These are phyloP conservation scores for Nothoprocta pentlandii DNA, from an alignment of 2,113 vertebrate species.

Conservation along the genomic window DNA sequence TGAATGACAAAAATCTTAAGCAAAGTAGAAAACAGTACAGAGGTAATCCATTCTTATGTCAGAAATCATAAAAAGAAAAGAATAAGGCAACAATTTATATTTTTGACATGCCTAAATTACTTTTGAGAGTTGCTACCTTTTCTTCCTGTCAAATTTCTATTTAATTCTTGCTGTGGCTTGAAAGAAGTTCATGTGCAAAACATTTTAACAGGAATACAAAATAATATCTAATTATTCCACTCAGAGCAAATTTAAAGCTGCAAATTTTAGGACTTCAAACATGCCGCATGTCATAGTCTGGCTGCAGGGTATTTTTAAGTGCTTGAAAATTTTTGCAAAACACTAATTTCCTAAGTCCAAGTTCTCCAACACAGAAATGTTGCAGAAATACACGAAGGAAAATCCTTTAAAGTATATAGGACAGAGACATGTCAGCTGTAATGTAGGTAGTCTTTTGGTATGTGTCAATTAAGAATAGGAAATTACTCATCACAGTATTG, in stretches of 20 bases:
- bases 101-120: conserved; percentile 18
- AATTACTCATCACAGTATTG: background rate
- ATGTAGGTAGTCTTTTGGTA: background rate
- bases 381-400: background rate
- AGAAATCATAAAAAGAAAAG: background rate
- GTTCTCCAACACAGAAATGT: background rate
- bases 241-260: background rate
- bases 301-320: background rate
- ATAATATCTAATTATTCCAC: background rate
- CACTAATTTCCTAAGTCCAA: background rate
- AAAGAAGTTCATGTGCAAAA: conserved; percentile 4
- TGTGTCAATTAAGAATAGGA: background rate
- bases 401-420: background rate
- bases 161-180: background rate
- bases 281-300: background rate
- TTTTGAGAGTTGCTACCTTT: background rate
- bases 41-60: background rate
- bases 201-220: background rate
- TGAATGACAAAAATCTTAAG: conserved; percentile 8
- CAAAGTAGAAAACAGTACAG: background rate
- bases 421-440: background rate
- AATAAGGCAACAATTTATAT: background rate
- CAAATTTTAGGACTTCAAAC: background rate
- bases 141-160: background rate
- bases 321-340: background rate